Evolutionary conservation across 2,888 invertebrate species (phyloP).

Genomic region (Plemyria rubiginata): DNA sequence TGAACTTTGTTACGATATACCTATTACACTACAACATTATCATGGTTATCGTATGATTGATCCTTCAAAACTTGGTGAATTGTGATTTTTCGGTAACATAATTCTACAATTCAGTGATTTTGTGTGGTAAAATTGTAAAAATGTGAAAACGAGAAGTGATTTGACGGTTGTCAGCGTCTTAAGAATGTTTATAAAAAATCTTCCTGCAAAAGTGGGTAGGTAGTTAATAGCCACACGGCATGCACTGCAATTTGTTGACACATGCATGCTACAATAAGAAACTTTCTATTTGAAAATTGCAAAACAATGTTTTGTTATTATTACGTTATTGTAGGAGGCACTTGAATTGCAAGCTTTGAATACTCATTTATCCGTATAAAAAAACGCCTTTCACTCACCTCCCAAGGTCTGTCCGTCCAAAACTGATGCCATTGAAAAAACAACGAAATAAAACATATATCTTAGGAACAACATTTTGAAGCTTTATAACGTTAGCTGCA

Average conservation of each 20-base stretch:
- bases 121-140: no score
- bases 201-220: background rate
- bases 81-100: no score
- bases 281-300: conserved; percentile 44
- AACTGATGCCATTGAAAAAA: conserved; percentile 57
- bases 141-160: no score
- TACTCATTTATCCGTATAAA: conserved; percentile 36
- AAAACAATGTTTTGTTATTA: conserved; percentile 20
- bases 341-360: background rate
- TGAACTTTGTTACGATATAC: no score
- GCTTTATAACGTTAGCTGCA: background rate
- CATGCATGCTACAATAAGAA: background rate
- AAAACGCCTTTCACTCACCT: conserved; percentile 78
- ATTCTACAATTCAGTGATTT: no score
- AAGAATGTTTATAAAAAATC: conserved; percentile 3
- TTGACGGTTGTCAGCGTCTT: background rate
- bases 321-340: background rate
- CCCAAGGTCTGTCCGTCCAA: conserved; percentile 73
- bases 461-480: conserved; percentile 54
- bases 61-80: no score
- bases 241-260: conserved; percentile 4
- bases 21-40: no score
- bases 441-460: conserved; percentile 55
- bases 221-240: conserved; percentile 18
- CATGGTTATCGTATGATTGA: no score